Conservation (phyloP, 1,140 invertebrate genomes). For the Nebria ingens region DNA sequence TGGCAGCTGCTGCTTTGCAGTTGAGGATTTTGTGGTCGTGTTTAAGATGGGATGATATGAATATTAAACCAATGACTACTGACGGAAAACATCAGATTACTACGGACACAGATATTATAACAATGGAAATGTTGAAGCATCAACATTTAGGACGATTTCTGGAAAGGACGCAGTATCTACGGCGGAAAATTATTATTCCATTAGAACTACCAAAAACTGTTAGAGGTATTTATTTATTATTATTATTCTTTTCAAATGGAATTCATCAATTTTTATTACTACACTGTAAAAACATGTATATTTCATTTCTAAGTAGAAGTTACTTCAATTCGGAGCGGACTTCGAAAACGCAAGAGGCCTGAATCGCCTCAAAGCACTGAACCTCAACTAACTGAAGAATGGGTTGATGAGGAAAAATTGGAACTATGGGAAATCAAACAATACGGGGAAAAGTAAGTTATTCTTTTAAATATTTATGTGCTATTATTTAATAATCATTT, state of each 20-base stretch:
- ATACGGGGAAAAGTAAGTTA: conserved; percentile 73
- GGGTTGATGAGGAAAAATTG: conserved; percentile 92
- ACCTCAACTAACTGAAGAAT: conserved; percentile 84
- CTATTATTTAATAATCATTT: too few relatives aligned
- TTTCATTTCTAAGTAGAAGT: conserved; percentile 77
- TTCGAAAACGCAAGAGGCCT: conserved; percentile 82
- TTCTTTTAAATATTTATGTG: conserved; percentile 3
- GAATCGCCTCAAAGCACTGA: conserved; percentile 84
- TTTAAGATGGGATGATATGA: conserved; percentile 93
- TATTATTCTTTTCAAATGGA: neutral
- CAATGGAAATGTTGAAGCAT: conserved; percentile 83
- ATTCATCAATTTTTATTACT: neutral
- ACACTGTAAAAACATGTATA: too few relatives aligned
- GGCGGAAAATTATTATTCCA: conserved; percentile 87
- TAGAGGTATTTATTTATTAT: conserved; percentile 46
- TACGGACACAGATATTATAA: conserved; percentile 92
- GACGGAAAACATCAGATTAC: conserved; percentile 93
- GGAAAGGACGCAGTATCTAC: conserved; percentile 84
- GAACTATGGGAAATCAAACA: conserved; percentile 96
- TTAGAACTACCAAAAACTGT: conserved; percentile 87
- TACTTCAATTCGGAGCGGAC: conserved; percentile 83
- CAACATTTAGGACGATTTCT: conserved; percentile 79
- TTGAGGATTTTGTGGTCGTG: conserved; percentile 88
- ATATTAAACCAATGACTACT: conserved; percentile 65
- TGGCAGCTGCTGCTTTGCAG: conserved; percentile 79